These are phyloP conservation scores for Masticophis lateralis DNA, from an alignment of 2,797 vertebrate species.

Conservation along the genomic window DNA sequence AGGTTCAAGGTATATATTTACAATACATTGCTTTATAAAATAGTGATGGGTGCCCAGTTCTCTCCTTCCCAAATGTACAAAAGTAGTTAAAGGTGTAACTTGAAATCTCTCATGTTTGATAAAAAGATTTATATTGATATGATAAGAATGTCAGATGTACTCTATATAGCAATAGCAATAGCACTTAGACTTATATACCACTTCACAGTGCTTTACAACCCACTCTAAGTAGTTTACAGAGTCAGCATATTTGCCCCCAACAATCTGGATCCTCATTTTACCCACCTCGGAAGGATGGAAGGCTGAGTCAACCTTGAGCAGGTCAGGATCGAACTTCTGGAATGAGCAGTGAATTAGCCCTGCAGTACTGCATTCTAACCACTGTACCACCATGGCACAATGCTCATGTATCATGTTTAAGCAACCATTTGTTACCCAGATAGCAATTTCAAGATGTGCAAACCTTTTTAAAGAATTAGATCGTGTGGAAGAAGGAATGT, in stretches of 20 bases:
- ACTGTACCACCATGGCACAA: too few relatives aligned
- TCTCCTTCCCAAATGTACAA: neutral
- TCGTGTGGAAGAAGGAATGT: neutral
- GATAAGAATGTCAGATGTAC: neutral
- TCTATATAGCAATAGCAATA: neutral
- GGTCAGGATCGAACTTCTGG: too few relatives aligned
- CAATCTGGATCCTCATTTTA: too few relatives aligned
- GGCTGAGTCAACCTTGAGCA: too few relatives aligned
- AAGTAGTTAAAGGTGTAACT: too few relatives aligned
- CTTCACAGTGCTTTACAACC: too few relatives aligned
- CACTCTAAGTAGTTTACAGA: too few relatives aligned
- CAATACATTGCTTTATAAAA: neutral
- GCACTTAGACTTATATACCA: too few relatives aligned
- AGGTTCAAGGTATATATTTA: neutral
- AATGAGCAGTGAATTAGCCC: too few relatives aligned
- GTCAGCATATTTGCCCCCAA: too few relatives aligned
- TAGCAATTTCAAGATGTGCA: neutral
- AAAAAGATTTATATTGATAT: neutral
- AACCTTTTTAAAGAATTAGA: neutral
- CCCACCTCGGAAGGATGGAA: too few relatives aligned
- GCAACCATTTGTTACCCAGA: neutral
- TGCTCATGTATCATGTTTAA: neutral
- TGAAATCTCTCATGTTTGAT: neutral
- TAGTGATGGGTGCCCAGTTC: neutral
- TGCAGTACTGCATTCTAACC: too few relatives aligned